Evolutionary conservation across 1,140 invertebrate species (phyloP), one percentile per base, ranked within the genome.

Genomic region (Zaprionus inermis): DNA sequence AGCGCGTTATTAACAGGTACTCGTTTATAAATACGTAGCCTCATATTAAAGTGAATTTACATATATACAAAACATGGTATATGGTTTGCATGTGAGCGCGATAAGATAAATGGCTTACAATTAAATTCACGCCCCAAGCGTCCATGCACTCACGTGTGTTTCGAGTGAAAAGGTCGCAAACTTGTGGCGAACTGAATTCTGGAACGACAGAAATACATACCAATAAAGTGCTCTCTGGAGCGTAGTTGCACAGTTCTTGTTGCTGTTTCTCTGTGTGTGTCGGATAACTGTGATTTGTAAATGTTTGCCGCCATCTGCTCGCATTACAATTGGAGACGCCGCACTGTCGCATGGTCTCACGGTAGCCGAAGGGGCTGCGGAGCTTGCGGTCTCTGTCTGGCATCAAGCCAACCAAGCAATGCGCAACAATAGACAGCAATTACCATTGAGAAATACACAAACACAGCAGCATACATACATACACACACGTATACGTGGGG

Each of bases 71-170:
- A 36, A 12, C 14, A 60, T 6, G 68, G 28, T 54, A 28, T 24
- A 30, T 55, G 38, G 32, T 38, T 61, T 51, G 36, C 30, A 14
- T 36, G 22, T 22, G 22, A 51, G 38, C 55, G 56, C 61, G 74
- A 76, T 76, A 73, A 83, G 81, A 84, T 83, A 84, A 64, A 51
- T 44, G 32, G 16, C 36, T 22, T 52, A n/a, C 34, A 67, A 79
- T 71, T 79, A 56, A 56, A 71, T 67, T 67, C 30, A 12, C 44
- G 51, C 36, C 36, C 11, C 46, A 61, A 44, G n/a, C 28, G 38
- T 38, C 44, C 46, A 22, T 41, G 30, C 63, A 75, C 75, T 78
- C 79, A 82, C 70, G 79, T 82, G 79, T 46, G 44, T 60, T 38
- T 22, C 57, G 54, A 59, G 59, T 30, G 36, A 44, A 51, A 51